Base-by-base conservation (phyloP, 2,888 invertebrate genomes). In the Taphrorychus bicolor region DNA sequence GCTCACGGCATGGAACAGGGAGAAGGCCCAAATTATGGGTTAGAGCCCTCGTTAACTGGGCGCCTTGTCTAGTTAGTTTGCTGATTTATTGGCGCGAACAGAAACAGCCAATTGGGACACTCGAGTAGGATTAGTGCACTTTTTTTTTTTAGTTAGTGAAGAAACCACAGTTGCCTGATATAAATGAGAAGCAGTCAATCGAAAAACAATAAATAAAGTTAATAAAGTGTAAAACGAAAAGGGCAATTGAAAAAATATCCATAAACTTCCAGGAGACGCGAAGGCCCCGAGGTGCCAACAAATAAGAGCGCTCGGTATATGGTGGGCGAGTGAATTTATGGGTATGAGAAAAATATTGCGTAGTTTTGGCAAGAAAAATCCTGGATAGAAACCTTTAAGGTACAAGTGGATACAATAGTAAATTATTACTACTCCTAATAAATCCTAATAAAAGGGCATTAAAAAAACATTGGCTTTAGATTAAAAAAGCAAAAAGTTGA, bases 21-120 rank as follows among this genome's bases (percentile, higher is more conserved):
- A n/a, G n/a, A 59, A 64, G 61, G 66, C 54, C 40, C 60, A 81
- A 81, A 81, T 80, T 81, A 81, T 74, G 79, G 80, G 80, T 78
- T 79, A 70, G 73, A 76, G 77, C 76, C 77, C 80, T 81, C 78
- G 78, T 81, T 81, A 80, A 78, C 77, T 76, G 79, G 80, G 80
- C 80, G 80, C 80, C 80, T 78, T 78, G 79, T 80, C 80, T 80
- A 80, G 80, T 81, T 81, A 81, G 75, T 76, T 70, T 59, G 67
- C 77, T 80, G 80, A 81, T 81, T 81, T 81, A 78, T 75, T 72
- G 58, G 66, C 19, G 22, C 45, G 52, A 64, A 59, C 54, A 32
- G 32, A 32, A 40, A 54, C 54, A 16, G 7, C 54, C 23, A 54
- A 51, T 51, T 22, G 21, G 9, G 21, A 51, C 51, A 14, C 17